Evolutionary conservation across 2,888 invertebrate genomes (phyloP), one percentile per base, ranked within the genome.

Genomic region (Phasia obesa): DNA sequence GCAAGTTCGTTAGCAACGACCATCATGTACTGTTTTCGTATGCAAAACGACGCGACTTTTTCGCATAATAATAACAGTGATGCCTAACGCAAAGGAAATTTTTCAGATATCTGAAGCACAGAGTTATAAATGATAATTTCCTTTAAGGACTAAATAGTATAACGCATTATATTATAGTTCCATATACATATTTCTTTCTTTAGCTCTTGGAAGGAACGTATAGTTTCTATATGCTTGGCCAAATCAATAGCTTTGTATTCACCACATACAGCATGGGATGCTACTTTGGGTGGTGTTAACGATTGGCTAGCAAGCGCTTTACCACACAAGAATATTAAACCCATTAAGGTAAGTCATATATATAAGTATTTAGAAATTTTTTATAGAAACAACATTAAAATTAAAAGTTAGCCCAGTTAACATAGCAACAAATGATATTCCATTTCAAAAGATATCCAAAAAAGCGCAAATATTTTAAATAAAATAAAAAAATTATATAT

Each of bases 221-320:
- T 98, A 13, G 93, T 97, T 7, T 93, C 96, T 0, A 93, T 94
- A 86, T 96, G 98, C 88, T 92, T 98, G 70, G 95, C 96, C 88
- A 94, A 96, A 82, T 94, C 95, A 78, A 97, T 99, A 85, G 96
- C 97, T 0, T 92, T 99, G 4, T 99, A 96, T 90, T 98, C 98
- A 0, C 98, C 99, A 0, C 99, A 99, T 88, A 98, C 98, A 0
- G 94, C 95, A 55, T 97, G 97, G 94, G 99, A 99, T 91, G 93
- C 95, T 44, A 93, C 96, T 5, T 90, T 92, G 77, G 96, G 95
- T 7, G 98, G 98, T 1, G 96, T 98, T 0, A 98, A 97, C 89
- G 98, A 98, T 90, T 98, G 98, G 98, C 92, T 99, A n/a, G 94
- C 95, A 4, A 93, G 86, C 60, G 86, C 92, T 84, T 51, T 93